Evolutionary conservation across 2,797 vertebrate genomes (phyloP), one percentile per base, ranked within the genome.

Genomic region (Austrolebias charrua): DNA sequence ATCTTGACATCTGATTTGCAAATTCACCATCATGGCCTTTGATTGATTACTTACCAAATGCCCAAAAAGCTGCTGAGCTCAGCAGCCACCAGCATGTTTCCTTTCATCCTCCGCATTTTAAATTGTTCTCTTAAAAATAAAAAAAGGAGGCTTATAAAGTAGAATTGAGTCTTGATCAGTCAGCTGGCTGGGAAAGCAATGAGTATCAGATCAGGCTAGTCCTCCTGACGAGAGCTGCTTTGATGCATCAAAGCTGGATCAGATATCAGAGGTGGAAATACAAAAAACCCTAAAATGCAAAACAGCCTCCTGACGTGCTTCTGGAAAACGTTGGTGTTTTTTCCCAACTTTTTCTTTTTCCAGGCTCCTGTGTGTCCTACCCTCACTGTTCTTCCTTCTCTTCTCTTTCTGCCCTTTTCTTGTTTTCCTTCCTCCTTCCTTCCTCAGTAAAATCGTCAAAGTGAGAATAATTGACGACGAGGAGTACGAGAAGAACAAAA

Each of bases 401-500:
- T 93, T 91, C 90, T 78, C 63, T 60, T n/a, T 79, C 92, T 24
- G 24, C 33, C 85, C 90, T 89, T 67, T 74, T 85, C 38, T 40
- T 12, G 11, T 40, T 40, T 40, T 40, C 38, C 33, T 35, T 7
- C 6, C 60, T 71, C 58, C 69, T 66, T 88, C 82, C 60, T 70
- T 73, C 69, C 84, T 90, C 94, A 98, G 97, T 95, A 98, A 99
- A 97, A 96, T 73, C 91, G 92, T 99, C 94, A 97, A 96, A 92
- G 94, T 99, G 94, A 96, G 91, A 94, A 87, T 99, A 93, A 97
- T 99, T 94, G 97, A 99, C 91, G 97, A 98, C 89, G 97, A 98
- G 93, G 96, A 99, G 87, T 99, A 98, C 90, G 96, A 99, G 94
- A 99, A 99, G 96, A 99, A 99, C 96, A 98, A 98, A 95, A 95